Base-by-base conservation (phyloP, 2,113 vertebrate species). In the Hemiscyllium ocellatum region DNA sequence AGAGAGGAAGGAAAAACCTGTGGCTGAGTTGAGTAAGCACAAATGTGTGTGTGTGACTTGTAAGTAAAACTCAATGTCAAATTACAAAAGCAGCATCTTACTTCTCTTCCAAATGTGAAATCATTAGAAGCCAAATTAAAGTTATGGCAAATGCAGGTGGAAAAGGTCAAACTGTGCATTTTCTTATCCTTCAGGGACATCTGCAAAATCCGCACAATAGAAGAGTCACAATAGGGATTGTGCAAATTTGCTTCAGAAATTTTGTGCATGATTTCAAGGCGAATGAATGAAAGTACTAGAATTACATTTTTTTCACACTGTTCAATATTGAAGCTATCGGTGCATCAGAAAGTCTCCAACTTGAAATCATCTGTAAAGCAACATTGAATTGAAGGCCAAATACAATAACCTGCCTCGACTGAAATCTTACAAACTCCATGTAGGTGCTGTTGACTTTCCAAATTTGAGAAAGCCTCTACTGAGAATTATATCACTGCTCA, bases 301-400 rank as follows among this genome's bases (percentile, higher is more conserved):
- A 96, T 95, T 96, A 22, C 96, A 96, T 61, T 96, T 95, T 97
- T 96, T 96, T 96, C 95, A 97, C 89, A 91, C 33, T 93, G 61
- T 97, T 97, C 96, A 97, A 96, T 97, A 95, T 96, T 87, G 96
- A 97, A 96, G 90, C 96, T 96, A 96, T 96, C 96, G 95, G 96
- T 96, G 70, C 96, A 95, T 93, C 96, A 96, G 96, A 96, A 94
- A 97, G 96, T 96, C 95, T 97, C 8, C 56, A 61, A 61, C 56
- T 0, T 61, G 56, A 12, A 12, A 61, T 61, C 56, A 61, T 0
- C 1, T 12, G 56, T 61, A 61, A 61, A 61, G 56, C 56, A 12
- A 61, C 56, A 12, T 61, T 61, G 56, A 61, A 61, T 61, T 61
- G 56, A 61, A 61, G 56, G 56, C 56, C 56, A 61, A 61, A 61